phyloP scores from a whole-genome alignment of 2,797 vertebrate species.

The Bovichtus variegatus region DNA sequence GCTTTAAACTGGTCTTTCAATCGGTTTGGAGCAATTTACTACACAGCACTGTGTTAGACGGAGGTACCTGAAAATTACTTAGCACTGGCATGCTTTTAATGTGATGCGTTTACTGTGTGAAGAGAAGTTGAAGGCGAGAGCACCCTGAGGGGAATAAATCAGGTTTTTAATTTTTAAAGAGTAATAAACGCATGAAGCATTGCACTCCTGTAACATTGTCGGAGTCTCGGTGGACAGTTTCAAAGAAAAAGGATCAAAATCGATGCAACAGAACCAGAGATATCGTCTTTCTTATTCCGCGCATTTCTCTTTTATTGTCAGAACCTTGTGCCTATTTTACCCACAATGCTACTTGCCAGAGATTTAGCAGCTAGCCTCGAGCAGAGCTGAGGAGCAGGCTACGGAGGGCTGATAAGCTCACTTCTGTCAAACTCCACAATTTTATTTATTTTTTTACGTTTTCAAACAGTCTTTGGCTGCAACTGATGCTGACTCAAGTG shows the following conservation, averaged over 20 bases:
- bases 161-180: neutral
- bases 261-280: neutral
- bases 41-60: slow-evolving; percentile 4
- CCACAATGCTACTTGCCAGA: slow-evolving; percentile 6
- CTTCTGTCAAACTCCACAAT: neutral
- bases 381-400: neutral
- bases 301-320: slow-evolving; percentile 1
- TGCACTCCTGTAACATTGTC: neutral
- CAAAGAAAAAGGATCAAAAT: neutral
- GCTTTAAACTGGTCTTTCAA: slow-evolving; percentile 2
- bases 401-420: neutral
- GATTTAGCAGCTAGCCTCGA: neutral
- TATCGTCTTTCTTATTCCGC: neutral
- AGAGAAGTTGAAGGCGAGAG: slow-evolving; percentile 11
- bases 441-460: too few relatives aligned
- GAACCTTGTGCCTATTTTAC: neutral
- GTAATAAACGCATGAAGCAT: neutral
- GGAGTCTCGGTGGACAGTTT: neutral
- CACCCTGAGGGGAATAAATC: slow-evolving; percentile 22
- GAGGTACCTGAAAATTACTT: slow-evolving; percentile 27
- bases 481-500: neutral
- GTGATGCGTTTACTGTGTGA: slow-evolving; percentile 4
- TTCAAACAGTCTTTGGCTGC: neutral
- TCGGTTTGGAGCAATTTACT: neutral
- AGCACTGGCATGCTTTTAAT: slow-evolving; percentile 27